These are phyloP conservation scores for Calliopsis andreniformis DNA, from an alignment of 1,140 invertebrate genomes.

Conservation along the genomic window DNA sequence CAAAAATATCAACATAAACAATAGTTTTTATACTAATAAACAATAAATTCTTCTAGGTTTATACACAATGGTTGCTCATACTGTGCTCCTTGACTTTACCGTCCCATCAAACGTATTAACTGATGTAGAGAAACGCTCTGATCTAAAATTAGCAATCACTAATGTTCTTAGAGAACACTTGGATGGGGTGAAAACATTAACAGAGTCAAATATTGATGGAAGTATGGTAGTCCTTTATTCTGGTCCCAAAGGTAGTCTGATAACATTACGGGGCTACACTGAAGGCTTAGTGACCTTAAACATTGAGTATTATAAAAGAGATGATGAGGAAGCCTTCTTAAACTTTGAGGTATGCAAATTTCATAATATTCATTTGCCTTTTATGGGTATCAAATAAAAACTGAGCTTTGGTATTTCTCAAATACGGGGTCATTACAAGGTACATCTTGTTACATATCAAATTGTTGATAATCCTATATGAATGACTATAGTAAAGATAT, in stretches of 20 bases:
- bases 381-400: constrained; percentile 38
- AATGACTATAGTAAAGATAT: background rate
- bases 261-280: constrained; percentile 87
- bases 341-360: constrained; percentile 86
- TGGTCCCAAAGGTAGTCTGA: constrained; percentile 85
- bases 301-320: constrained; percentile 90
- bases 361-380: constrained; percentile 46
- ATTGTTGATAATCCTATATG: background rate
- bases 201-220: constrained; percentile 84
- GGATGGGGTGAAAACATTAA: constrained; percentile 84
- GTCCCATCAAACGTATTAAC: constrained; percentile 85
- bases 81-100: constrained; percentile 90
- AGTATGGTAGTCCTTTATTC: constrained; percentile 86
- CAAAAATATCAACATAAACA: background rate
- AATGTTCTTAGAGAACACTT: constrained; percentile 87
- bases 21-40: background rate
- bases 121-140: constrained; percentile 85
- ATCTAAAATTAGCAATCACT: constrained; percentile 85
- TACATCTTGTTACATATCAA: constrained; percentile 44
- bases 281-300: constrained; percentile 89
- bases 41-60: constrained; percentile 32
- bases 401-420: constrained; percentile 44
- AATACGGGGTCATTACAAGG: constrained; percentile 47
- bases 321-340: constrained; percentile 86
- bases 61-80: constrained; percentile 88